A percentile compares a stretch with the other conserved stretches of the same genome.
Evolutionary conservation across 2,797 vertebrate genomes (phyloP).

Genomic region (Neopelma chrysocephalum): DNA sequence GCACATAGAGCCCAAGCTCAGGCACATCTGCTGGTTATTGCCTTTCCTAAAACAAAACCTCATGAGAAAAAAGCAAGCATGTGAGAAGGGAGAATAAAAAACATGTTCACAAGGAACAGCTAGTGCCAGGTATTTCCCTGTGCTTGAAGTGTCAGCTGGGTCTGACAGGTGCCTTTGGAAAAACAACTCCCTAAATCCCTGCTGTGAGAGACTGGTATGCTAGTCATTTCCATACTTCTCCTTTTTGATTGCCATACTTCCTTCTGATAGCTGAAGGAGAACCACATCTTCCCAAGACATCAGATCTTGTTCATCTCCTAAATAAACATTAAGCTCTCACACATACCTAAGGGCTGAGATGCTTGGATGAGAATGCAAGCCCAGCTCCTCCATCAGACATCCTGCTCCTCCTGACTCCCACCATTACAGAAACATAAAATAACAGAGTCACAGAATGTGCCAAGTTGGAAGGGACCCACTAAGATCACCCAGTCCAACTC

Average conservation of each 20-base stretch:
- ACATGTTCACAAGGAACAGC: background rate
- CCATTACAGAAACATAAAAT: background rate
- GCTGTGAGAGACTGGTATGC: background rate
- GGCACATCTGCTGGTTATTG: background rate
- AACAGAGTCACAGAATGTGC: background rate
- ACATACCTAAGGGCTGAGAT: background rate
- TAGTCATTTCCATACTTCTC: background rate
- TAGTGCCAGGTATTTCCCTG: background rate
- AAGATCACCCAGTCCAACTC: background rate
- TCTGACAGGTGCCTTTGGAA: background rate
- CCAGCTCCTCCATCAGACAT: fast-evolving
- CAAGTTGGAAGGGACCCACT: background rate
- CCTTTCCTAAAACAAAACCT: background rate
- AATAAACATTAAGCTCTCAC: background rate
- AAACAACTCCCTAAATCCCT: background rate
- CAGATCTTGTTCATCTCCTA: background rate
- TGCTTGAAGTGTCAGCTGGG: background rate
- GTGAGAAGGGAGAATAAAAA: background rate
- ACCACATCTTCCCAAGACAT: background rate
- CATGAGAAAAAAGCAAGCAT: background rate
- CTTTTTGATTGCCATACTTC: background rate
- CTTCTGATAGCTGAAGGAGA: background rate
- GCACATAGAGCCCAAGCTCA: background rate
- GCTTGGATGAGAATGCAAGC: background rate
- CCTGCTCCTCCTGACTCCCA: background rate